Base-by-base conservation (phyloP, 2,113 vertebrate species). In the Origma solitaria region DNA sequence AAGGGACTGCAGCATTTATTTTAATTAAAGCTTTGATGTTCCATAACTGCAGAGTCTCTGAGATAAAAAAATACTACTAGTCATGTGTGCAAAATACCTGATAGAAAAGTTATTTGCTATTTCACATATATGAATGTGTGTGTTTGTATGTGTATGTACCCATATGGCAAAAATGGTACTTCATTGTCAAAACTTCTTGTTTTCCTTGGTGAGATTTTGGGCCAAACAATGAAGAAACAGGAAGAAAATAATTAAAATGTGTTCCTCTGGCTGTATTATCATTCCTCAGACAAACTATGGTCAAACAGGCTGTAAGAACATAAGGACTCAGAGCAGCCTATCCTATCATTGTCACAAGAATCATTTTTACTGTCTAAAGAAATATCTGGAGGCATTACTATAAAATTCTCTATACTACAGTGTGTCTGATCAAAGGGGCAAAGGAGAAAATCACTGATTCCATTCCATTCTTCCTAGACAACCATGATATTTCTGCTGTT, bases 271-370 rank as follows among this genome's bases (percentile, higher is more conserved):
- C n/a, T 57, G n/a, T 31, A 23, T 71, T 89, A 65, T 1, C 2
- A 49, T 69, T 91, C 35, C 8, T 92, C n/a, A 85, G 24, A 53
- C 5, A 80, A 61, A 25, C 20, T 84, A 21, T 54, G n/a, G 24
- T 90, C 49, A 50, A 82, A 73, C 8, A 80, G 30, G 50, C 62
- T 82, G 50, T 37, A 85, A 72, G 82, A 94, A 92, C 66, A 91
- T 61, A 72, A 79, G 57, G 73, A 72, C 27, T 40, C 2, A 2
- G 65, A 87, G 37, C 49, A 95, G 66, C 40, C 84, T 65, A 79
- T 49, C 54, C 45, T 50, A 47, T 27, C 40, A 13, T 53, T 90
- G 70, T 80, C 53, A 94, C 49, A 91, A 72, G 21, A 92, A 92
- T n/a, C 19, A 61, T 27, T 91, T 82, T 61, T 68, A 57, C n/a